phyloP scores from a whole-genome alignment of 1,140 invertebrate genomes.

The Ephestia elutella region DNA sequence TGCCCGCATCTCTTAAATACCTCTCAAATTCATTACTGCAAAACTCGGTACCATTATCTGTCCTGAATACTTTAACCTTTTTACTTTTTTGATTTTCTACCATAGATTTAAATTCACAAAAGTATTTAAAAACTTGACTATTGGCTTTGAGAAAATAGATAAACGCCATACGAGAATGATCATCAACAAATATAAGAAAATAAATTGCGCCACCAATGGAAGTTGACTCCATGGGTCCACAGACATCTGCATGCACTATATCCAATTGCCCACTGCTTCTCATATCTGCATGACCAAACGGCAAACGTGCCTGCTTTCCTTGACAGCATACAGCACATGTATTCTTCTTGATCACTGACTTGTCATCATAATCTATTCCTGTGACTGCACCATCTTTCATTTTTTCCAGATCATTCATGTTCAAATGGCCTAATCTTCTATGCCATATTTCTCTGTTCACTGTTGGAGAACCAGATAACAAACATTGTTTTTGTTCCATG shows the following conservation, averaged over 20 bases:
- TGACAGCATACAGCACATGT: constrained; percentile 11
- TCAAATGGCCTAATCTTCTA: constrained; percentile 13
- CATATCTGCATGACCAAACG: neutral
- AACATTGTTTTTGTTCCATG: no score
- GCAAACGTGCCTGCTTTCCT: constrained; percentile 9
- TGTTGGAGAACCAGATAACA: neutral
- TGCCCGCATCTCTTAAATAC: constrained; percentile 6
- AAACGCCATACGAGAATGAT: constrained; percentile 19
- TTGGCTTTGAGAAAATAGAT: constrained; percentile 35
- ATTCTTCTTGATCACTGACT: constrained; percentile 7
- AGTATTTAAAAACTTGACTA: constrained; percentile 25
- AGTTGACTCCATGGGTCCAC: constrained; percentile 29
- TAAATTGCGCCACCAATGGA: constrained; percentile 28
- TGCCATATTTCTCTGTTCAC: constrained; percentile 9
- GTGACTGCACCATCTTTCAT: constrained; percentile 13
- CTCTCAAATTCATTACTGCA: constrained; percentile 11
- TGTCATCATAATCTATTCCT: constrained; percentile 1
- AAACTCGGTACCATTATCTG: no score
- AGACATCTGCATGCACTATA: constrained; percentile 32
- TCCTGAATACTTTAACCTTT: constrained; percentile 29
- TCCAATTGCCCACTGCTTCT: constrained; percentile 14
- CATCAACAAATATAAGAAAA: constrained; percentile 38
- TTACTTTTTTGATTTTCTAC: constrained; percentile 17
- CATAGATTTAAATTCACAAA: constrained; percentile 22
- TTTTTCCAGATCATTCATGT: constrained; percentile 9